Evolutionary conservation across 2,888 invertebrate species (phyloP), one percentile per base, ranked within the genome.

Genomic region (Panzeria rudis): DNA sequence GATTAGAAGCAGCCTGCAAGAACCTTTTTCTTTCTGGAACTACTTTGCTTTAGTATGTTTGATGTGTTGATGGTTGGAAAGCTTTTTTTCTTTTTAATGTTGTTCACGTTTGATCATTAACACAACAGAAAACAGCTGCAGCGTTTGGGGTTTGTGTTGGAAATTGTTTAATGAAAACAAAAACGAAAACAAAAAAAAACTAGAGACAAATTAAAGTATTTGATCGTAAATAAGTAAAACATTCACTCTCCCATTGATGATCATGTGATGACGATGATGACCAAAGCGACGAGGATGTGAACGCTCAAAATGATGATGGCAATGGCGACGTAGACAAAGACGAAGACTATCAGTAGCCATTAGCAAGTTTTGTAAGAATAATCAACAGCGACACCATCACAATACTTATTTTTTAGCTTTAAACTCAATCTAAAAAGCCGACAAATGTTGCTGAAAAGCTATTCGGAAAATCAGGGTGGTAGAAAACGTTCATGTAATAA

Each of bases 301-400:
- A n/a, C 41, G 20, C 44, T 52, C 50, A 64, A 66, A 59, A 75
- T 73, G 75, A 56, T 50, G 62, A 84, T 77, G 68, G 32, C 64
- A 32, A 59, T 32, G 69, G 32, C 25, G 76, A 61, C 44, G 69
- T 25, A n/a, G 59, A 35, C 66, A 47, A 52, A 38, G 41, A 54
- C 47, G 66, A 61, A 56, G 76, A 77, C 84, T 84, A 84, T 84
- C 84, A 77, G 81, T 84, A 81, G 84, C 84, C 84, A 84, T 84
- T 84, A 84, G 84, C 84, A 84, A 81, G 80, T 81, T 84, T 84
- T 75, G 76, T 79, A 79, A 71, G 59, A 75, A 84, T 84, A 84
- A 84, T 84, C 80, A 84, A 84, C 84, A 71, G 77, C 84, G 84
- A 84, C 84, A 84, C 84, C 84, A 84, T 81, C 80, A 84, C 84